phyloP scores from a whole-genome alignment of 2,113 vertebrate genomes.

The Gulo gulo region DNA sequence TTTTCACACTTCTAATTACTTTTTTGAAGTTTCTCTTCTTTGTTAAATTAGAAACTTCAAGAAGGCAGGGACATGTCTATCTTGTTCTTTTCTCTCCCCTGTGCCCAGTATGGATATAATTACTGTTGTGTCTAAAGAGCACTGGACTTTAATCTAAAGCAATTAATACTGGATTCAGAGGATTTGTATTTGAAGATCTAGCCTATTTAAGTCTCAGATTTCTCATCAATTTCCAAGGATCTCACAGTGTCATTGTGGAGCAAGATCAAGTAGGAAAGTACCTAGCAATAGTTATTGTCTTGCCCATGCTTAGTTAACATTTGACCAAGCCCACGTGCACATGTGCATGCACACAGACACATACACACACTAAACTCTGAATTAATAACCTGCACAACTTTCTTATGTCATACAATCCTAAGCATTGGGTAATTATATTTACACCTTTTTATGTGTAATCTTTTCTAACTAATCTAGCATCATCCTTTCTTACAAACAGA shows the following conservation, averaged over 20 bases:
- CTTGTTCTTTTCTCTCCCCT: background rate
- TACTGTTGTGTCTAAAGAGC: background rate
- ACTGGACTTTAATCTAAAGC: background rate
- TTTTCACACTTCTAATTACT: background rate
- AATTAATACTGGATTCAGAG: background rate
- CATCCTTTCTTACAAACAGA: slow-evolving; percentile 10
- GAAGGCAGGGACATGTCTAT: background rate
- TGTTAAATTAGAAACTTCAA: background rate
- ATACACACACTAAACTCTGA: background rate
- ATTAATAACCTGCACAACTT: background rate
- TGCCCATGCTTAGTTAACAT: background rate
- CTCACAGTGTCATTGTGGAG: background rate
- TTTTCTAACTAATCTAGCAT: background rate
- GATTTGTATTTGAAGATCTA: background rate
- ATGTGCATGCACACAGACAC: background rate
- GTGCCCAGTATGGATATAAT: background rate
- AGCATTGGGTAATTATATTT: background rate
- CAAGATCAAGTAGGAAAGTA: background rate
- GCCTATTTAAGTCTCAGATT: background rate
- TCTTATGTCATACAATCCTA: background rate
- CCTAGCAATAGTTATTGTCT: background rate
- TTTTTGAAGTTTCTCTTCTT: background rate
- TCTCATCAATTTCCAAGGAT: background rate
- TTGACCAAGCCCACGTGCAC: background rate
- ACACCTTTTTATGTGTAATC: background rate